These are phyloP conservation scores for Melanostigma gelatinosum DNA, from an alignment of 2,113 vertebrate species.

Conservation along the genomic window DNA sequence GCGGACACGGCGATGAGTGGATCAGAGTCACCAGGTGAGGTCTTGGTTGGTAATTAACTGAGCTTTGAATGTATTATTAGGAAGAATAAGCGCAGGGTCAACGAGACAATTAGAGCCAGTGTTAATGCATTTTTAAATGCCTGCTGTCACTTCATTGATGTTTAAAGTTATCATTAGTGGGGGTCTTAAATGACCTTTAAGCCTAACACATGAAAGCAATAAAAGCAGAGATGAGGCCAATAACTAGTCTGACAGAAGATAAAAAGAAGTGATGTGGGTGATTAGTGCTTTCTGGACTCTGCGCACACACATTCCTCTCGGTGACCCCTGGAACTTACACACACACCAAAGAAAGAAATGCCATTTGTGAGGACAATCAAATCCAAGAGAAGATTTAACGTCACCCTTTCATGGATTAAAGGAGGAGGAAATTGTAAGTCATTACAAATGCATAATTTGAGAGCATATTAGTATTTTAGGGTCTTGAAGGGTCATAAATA, in stretches of 20 bases:
- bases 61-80: constrained; percentile 10
- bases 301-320: neutral
- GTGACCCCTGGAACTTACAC: constrained; percentile 1
- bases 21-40: constrained; percentile 38
- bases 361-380: neutral
- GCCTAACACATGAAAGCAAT: constrained; percentile 51
- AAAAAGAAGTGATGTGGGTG: constrained; percentile 22
- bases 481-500: neutral
- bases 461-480: neutral
- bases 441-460: neutral
- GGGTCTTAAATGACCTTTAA: constrained; percentile 54
- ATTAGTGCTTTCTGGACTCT: constrained; percentile 29
- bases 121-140: constrained; percentile 68
- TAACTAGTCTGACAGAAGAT: constrained; percentile 36
- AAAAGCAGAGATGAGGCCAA: constrained; percentile 48
- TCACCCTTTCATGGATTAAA: neutral
- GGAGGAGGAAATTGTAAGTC: neutral
- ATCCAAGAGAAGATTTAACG: neutral
- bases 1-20: neutral
- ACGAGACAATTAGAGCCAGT: constrained; percentile 53
- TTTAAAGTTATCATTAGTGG: constrained; percentile 53
- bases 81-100: constrained; percentile 55
- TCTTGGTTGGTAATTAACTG: constrained; percentile 50
- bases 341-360: neutral
- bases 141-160: constrained; percentile 69